phyloP scores from a whole-genome alignment of 1,140 invertebrate species.

The Drosophila guanche region DNA sequence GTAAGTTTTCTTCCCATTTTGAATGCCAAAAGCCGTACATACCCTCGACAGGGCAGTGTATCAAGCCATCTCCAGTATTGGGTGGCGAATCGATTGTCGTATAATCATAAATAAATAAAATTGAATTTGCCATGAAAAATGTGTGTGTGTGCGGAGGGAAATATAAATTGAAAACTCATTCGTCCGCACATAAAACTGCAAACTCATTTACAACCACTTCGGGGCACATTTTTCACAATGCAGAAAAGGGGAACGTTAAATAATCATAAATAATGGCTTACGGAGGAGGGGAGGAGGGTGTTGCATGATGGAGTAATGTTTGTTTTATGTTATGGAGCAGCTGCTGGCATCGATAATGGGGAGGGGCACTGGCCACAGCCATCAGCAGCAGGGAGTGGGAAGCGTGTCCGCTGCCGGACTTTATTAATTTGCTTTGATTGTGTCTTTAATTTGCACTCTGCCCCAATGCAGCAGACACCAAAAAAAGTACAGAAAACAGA shows the following conservation, averaged over 20 bases:
- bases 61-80: background rate
- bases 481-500: slow-evolving; percentile 11
- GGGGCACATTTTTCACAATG: slow-evolving; percentile 63
- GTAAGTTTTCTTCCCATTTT: too few species aligned
- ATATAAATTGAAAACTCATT: slow-evolving; percentile 82
- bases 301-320: slow-evolving; percentile 60
- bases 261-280: slow-evolving; percentile 77
- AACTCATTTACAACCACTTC: slow-evolving; percentile 81
- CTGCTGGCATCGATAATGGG: slow-evolving; percentile 36
- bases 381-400: slow-evolving; percentile 45
- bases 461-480: slow-evolving; percentile 30
- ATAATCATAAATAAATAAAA: slow-evolving; percentile 81
- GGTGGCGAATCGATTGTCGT: slow-evolving; percentile 61
- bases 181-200: slow-evolving; percentile 78
- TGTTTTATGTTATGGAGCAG: slow-evolving; percentile 55
- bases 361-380: slow-evolving; percentile 59
- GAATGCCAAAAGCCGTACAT: too few species aligned
- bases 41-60: too few species aligned
- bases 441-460: slow-evolving; percentile 74
- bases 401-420: slow-evolving; percentile 59
- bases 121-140: slow-evolving; percentile 73
- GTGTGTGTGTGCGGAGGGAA: slow-evolving; percentile 51
- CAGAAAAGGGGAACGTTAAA: slow-evolving; percentile 59
- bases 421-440: slow-evolving; percentile 80
- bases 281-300: slow-evolving; percentile 16